phyloP scores from a whole-genome alignment of 2,113 vertebrate genomes.

The Puffinus mauretanicus region DNA sequence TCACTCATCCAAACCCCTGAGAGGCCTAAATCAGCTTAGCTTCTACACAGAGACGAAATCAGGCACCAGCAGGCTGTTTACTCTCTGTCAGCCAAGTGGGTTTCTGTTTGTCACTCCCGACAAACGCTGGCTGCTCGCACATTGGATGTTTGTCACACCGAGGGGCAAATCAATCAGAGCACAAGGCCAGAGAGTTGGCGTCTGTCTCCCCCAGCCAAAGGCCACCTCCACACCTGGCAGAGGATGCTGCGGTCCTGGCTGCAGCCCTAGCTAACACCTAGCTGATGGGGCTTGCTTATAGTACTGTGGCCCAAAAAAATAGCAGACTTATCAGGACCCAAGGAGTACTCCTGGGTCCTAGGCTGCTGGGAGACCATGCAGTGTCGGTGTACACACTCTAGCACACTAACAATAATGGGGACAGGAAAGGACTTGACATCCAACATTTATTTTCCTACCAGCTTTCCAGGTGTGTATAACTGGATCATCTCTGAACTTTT shows the following conservation, averaged over 20 bases:
- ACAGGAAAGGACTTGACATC: not conserved
- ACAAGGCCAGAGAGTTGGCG: accelerated
- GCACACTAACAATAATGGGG: not conserved
- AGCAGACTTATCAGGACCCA: not conserved
- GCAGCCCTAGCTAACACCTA: not conserved
- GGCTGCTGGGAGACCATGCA: not conserved
- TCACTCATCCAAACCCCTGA: not conserved
- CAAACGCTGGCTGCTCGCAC: not conserved
- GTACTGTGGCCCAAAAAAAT: accelerated
- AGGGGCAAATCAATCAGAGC: not conserved
- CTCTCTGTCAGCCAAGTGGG: not conserved
- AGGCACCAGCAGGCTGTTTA: not conserved
- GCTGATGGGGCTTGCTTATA: not conserved
- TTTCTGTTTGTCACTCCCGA: not conserved
- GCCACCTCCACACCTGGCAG: accelerated
- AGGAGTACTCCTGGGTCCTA: not conserved
- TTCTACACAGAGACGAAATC: not conserved
- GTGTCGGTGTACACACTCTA: not conserved
- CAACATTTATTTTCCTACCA: not conserved
- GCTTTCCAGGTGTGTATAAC: not conserved
- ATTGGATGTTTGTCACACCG: not conserved
- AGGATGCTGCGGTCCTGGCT: not conserved
- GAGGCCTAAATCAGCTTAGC: not conserved
- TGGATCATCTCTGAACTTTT: not conserved
- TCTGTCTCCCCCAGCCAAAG: not conserved